Evolutionary conservation across 2,113 vertebrate species (phyloP), one percentile per base, ranked within the genome.

Genomic region (Gobio gobio): DNA sequence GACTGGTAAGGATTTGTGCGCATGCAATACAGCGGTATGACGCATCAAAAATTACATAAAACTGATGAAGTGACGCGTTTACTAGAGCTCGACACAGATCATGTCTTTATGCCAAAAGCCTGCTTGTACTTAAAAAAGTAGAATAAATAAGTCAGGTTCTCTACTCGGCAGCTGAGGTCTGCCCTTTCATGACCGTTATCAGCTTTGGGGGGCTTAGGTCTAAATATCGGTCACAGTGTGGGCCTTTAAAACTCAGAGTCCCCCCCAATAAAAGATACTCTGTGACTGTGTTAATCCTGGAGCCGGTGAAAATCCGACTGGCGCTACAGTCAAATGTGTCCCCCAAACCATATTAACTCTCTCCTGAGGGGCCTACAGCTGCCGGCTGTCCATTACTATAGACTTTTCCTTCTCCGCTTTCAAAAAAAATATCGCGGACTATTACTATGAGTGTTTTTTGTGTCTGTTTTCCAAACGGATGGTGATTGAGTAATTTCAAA

Each of bases 161-260:
- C 84, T 92, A 88, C 91, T 92, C 90, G 86, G 90, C 86, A 87
- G 93, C 91, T 93, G 91, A 92, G 91, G 90, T 90, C 81, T 72
- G 87, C 84, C 90, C 92, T 94, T 95, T 94, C 93, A 93, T 92
- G 91, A 94, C 91, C 91, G 89, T 92, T 93, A 94, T 94, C 94
- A 94, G 92, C 90, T 93, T 92, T 89, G 10, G 73, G 87, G 90
- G 92, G 93, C 94, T 94, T 94, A 93, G 94, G 93, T 93, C 93
- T 94, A 93, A 94, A 95, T 94, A 95, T 94, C 87, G 88, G 92
- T 92, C 94, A 94, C 94, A 93, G 94, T 92, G 88, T 92, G 94
- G 90, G 93, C 92, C 92, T 92, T 87, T 89, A 93, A 92, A 93
- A 93, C 93, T 93, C 89, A 24, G 89, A 92, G 90, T 91, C 89